These are phyloP conservation scores for Notocelia uddmanniana DNA, from an alignment of 2,888 invertebrate species.

Conservation along the genomic window DNA sequence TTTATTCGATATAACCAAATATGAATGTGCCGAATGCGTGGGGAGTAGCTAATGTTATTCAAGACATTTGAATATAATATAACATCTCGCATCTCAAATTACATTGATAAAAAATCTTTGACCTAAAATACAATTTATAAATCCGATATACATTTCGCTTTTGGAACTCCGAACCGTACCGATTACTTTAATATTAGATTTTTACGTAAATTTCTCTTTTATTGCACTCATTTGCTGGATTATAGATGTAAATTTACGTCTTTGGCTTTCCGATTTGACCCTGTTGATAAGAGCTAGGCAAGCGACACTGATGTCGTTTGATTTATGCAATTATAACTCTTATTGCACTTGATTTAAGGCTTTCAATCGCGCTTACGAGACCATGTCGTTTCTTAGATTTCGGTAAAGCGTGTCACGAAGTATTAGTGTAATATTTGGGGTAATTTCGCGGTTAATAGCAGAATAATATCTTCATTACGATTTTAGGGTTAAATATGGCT, in stretches of 20 bases:
- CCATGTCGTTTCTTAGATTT: constrained; percentile 31
- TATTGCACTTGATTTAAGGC: constrained; percentile 29
- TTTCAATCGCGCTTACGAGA: background rate
- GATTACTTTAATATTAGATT: constrained; percentile 66
- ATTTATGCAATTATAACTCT: constrained; percentile 27
- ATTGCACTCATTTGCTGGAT: constrained; percentile 71
- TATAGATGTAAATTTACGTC: constrained; percentile 67
- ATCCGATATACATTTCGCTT: constrained; percentile 29
- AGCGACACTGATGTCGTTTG: constrained; percentile 1
- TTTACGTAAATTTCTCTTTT: constrained; percentile 72
- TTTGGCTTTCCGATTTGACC: constrained; percentile 60
- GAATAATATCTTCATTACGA: constrained; percentile 62
- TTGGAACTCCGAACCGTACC: constrained; percentile 45
- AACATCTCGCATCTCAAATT: constrained; percentile 1
- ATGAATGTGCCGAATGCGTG: background rate
- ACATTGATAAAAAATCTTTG: constrained; percentile 2
- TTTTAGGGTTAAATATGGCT: constrained; percentile 50
- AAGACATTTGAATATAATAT: constrained; percentile 1
- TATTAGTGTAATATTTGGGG: constrained; percentile 52
- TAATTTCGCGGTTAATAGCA: constrained; percentile 57
- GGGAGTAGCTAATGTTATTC: background rate
- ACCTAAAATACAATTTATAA: constrained; percentile 32
- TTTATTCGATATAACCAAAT: background rate
- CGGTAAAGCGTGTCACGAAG: constrained; percentile 53
- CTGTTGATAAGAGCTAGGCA: constrained; percentile 60